phyloP scores from a whole-genome alignment of 2,888 invertebrate species.

The Amphipyra tragopoginis region DNA sequence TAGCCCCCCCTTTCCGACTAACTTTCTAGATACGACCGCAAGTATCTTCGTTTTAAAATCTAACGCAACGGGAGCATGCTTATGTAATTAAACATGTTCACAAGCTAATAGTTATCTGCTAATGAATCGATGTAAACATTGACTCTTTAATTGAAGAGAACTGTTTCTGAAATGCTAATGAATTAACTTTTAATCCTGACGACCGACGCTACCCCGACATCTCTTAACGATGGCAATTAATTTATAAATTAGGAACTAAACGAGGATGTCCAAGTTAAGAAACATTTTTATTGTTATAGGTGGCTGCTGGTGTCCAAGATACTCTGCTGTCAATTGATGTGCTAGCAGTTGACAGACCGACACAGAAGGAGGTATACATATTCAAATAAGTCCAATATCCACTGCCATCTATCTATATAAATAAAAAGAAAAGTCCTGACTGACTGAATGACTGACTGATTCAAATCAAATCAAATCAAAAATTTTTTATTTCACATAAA shows the following conservation, averaged over 20 bases:
- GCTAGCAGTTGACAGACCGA: conserved; percentile 88
- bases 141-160: background rate
- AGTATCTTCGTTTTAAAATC: too few species aligned
- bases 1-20: too few species aligned
- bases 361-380: conserved; percentile 89
- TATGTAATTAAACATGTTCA: too few species aligned
- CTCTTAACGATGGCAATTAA: background rate
- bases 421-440: too few species aligned
- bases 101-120: background rate
- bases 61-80: too few species aligned
- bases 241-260: background rate
- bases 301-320: conserved; percentile 91
- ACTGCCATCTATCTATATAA: too few species aligned
- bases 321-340: conserved; percentile 90
- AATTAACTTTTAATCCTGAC: background rate
- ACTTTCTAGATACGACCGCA: too few species aligned
- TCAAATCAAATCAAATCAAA: too few species aligned
- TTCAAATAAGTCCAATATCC: too few species aligned
- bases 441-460: too few species aligned
- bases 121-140: background rate
- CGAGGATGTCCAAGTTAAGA: background rate
- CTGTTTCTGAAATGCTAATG: background rate
- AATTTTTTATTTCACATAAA: too few species aligned
- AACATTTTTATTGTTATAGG: conserved; percentile 67
- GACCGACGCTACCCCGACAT: too few species aligned